A percentile compares a stretch with the other conserved stretches of the same genome.
These are phyloP conservation scores for Eremophila alpestris DNA, from an alignment of 2,797 vertebrate genomes.

Conservation along the genomic window DNA sequence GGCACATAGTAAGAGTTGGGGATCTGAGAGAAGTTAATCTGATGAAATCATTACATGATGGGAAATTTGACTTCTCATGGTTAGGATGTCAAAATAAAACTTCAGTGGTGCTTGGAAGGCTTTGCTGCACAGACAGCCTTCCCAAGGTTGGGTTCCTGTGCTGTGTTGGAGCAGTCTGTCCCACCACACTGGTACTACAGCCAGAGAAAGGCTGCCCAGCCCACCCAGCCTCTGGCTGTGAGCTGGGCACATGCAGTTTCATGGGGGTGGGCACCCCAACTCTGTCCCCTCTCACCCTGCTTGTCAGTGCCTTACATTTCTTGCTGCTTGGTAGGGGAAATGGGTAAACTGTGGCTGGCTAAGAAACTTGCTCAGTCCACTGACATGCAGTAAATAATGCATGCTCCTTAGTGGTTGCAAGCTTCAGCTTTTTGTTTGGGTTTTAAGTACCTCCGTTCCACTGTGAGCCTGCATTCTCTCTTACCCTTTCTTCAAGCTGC, in stretches of 20 bases:
- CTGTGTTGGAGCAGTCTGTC: background rate
- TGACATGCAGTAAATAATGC: background rate
- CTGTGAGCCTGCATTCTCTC: background rate
- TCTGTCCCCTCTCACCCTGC: background rate
- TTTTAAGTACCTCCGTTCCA: background rate
- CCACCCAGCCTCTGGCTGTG: background rate
- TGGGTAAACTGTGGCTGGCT: background rate
- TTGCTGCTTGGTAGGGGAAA: background rate
- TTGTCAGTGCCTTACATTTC: background rate
- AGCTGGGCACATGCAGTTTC: fast-evolving
- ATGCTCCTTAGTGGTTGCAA: background rate
- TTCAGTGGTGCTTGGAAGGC: background rate
- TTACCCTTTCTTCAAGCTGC: background rate
- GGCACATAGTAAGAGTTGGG: background rate
- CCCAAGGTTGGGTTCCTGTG: background rate
- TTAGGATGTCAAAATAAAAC: background rate
- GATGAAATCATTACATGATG: background rate
- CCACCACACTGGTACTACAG: background rate
- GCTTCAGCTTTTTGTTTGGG: background rate
- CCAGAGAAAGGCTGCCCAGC: background rate
- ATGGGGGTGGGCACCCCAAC: background rate
- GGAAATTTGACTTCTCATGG: background rate
- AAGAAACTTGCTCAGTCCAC: background rate
- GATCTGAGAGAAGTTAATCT: background rate
- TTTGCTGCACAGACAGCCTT: background rate